A percentile compares a stretch with the other conserved stretches of the same genome.
Evolutionary conservation across 2,888 invertebrate genomes (phyloP).

Genomic region (Stenchaetothrips biformis): DNA sequence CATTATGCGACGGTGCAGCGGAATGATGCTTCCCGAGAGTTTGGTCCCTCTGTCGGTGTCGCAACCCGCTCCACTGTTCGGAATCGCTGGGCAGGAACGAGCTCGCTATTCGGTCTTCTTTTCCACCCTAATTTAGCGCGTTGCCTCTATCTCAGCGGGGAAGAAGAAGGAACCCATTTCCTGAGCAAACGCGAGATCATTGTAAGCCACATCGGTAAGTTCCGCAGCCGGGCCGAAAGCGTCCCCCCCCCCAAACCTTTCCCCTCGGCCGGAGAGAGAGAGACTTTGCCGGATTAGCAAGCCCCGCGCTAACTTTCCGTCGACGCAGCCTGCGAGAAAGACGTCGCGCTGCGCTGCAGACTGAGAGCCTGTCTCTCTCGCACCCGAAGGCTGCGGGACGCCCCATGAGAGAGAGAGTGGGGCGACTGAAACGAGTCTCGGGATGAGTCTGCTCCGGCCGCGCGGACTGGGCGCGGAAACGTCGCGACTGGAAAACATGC

Average conservation of each 20-base stretch:
- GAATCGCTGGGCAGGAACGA: no score
- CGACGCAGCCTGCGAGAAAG: neutral
- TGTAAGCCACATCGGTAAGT: conserved; percentile 20
- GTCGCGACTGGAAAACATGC: neutral
- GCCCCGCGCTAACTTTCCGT: neutral
- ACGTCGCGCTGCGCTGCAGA: neutral
- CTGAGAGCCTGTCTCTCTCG: no score
- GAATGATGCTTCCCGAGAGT: no score
- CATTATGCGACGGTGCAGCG: no score
- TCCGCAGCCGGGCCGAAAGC: neutral
- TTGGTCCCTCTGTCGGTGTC: no score
- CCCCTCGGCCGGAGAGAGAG: neutral
- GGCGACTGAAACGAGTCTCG: neutral
- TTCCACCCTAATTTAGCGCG: no score
- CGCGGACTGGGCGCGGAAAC: neutral
- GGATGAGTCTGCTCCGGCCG: neutral
- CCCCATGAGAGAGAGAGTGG: neutral
- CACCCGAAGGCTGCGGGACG: neutral
- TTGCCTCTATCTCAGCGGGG: neutral
- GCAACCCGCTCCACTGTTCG: no score
- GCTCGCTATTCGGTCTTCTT: no score
- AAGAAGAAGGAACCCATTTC: conserved; percentile 5
- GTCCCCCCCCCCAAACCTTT: neutral
- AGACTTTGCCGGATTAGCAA: conserved; percentile 1
- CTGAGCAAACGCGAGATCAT: conserved; percentile 13